Evolutionary conservation across 2,888 invertebrate species (phyloP).

Genomic region (Muschampia plurimacula): DNA sequence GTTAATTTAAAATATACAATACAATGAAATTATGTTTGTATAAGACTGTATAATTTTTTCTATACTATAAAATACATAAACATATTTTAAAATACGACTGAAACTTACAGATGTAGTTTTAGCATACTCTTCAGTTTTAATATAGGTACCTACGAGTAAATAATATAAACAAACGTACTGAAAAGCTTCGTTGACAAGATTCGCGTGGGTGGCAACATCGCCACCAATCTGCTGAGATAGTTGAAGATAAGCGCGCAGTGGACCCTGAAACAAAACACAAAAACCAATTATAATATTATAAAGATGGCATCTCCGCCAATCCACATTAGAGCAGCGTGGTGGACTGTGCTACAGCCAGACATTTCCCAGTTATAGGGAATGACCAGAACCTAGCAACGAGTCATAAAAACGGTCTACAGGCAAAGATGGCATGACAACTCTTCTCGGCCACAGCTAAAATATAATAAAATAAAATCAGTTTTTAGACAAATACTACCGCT

Average conservation of each 20-base stretch:
- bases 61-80: no score
- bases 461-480: slow-evolving; percentile 2
- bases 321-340: no score
- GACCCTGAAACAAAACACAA: slow-evolving; percentile 79
- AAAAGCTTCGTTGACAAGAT: slow-evolving; percentile 93
- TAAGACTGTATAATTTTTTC: no score
- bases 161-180: slow-evolving; percentile 84
- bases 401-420: no score
- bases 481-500: slow-evolving; percentile 8
- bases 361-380: no score
- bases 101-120: not conserved
- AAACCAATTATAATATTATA: not conserved
- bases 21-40: no score
- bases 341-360: not conserved
- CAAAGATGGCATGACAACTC: no score
- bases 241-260: slow-evolving; percentile 90
- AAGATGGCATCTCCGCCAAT: not conserved
- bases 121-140: not conserved
- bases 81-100: no score
- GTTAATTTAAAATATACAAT: no score
- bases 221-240: slow-evolving; percentile 93
- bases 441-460: no score
- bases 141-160: not conserved
- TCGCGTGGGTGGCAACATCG: slow-evolving; percentile 93
- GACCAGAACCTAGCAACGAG: no score